Evolutionary conservation across 2,888 invertebrate genomes (phyloP), one percentile per base, ranked within the genome.

Genomic region (Pheosia gnoma): DNA sequence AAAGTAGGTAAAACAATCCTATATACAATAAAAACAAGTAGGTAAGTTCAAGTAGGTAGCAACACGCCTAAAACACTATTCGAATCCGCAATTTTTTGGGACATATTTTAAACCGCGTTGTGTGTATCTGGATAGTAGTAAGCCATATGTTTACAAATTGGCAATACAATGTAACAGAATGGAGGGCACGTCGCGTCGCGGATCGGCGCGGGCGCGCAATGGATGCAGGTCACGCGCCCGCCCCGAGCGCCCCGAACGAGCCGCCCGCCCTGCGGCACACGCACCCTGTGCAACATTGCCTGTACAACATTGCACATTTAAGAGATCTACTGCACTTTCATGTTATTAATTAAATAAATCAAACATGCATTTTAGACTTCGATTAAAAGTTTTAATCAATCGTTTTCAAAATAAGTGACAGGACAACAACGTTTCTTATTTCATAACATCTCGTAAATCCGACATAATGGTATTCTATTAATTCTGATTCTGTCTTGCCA

Each of bases 171-270:
- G 70, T 72, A 71, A 67, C 67, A 66, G 67, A 71, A 74, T 70
- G 72, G 70, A 72, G 63, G 62, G 72, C 76, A 74, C 74, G 78
- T 75, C 72, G 55, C 57, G 69, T 64, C 66, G 68, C 68, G 57
- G 61, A 74, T 75, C 70, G 70, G 70, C 65, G 63, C 53, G 53
- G 11, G 53, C 53, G 61, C 61, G 67, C 76, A 73, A 71, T 79
- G 70, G 70, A 81, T 81, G 81, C 81, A 72, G 74, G 80, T 82
- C 82, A 82, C 82, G 81, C 76, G 68, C 71, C 68, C 65, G 59
- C 59, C 61, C 60, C 59, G 45, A 38, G 9, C 62, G 49, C 57
- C 41, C 62, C 56, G 57, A 55, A n/a, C 58, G 47, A 58, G 36
- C 57, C 57, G 66, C 68, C 47, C 58, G 65, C 58, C 68, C 51